phyloP scores from a whole-genome alignment of 2,797 vertebrate genomes.

The Protonibea diacanthus region DNA sequence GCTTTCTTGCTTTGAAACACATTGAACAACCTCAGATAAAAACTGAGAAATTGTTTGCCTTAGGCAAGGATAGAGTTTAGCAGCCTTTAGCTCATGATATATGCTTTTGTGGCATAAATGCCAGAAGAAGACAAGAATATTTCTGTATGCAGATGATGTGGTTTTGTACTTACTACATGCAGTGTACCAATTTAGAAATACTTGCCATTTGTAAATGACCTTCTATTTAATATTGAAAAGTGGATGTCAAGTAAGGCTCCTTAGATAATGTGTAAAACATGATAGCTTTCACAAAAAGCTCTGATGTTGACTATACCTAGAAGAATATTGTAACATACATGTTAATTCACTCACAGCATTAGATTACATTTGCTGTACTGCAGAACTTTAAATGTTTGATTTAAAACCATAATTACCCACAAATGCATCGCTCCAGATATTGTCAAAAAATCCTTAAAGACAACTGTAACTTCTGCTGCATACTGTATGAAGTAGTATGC shows the following conservation, averaged over 20 bases:
- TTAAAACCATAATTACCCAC: not conserved
- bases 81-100: not conserved
- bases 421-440: not conserved
- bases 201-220: not conserved
- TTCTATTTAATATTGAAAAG: not conserved
- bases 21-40: no score
- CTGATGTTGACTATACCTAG: not conserved
- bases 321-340: not conserved
- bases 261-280: not conserved
- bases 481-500: not conserved
- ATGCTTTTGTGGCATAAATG: not conserved
- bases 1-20: not conserved
- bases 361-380: not conserved
- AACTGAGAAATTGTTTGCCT: not conserved
- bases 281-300: not conserved
- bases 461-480: not conserved
- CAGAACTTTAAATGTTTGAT: not conserved
- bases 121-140: not conserved
- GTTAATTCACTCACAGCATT: not conserved
- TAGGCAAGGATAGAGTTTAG: not conserved
- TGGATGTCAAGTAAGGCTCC: not conserved
- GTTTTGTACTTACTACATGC: not conserved
- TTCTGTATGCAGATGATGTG: conserved; percentile 35
- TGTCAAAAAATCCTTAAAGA: not conserved
- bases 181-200: not conserved